Conservation (phyloP, 2,888 invertebrate species). For the Lepas anatifera region DNA sequence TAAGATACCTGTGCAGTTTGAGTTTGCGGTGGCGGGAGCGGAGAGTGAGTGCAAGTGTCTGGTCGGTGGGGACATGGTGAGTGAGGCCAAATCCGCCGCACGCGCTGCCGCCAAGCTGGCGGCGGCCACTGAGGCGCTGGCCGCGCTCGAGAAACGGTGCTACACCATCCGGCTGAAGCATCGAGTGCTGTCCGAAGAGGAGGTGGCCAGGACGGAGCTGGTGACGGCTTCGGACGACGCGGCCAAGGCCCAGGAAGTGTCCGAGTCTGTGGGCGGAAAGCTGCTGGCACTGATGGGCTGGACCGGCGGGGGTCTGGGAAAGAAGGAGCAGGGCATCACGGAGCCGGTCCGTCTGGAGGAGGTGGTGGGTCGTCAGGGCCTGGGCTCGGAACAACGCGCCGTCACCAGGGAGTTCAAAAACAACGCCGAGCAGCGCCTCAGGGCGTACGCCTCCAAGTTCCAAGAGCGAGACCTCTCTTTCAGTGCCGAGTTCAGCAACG, state of each 20-base stretch:
- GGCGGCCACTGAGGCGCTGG: not conserved
- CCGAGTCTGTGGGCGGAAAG: slow-evolving; percentile 42
- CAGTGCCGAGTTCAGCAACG: slow-evolving; percentile 34
- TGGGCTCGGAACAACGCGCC: slow-evolving; percentile 10
- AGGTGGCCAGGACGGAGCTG: slow-evolving; percentile 4
- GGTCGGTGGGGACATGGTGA: not conserved
- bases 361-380: slow-evolving; percentile 28
- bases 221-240: not conserved
- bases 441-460: slow-evolving; percentile 31
- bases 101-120: not conserved
- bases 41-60: not conserved
- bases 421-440: slow-evolving; percentile 30
- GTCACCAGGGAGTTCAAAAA: slow-evolving; percentile 28
- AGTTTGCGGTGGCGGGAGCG: not conserved
- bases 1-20: not conserved
- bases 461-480: slow-evolving; percentile 35
- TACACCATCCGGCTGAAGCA: slow-evolving; percentile 17
- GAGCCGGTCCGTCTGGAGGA: slow-evolving; percentile 43
- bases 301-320: slow-evolving; percentile 56
- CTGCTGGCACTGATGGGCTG: slow-evolving; percentile 59
- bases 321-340: slow-evolving; percentile 46
- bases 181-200: not conserved
- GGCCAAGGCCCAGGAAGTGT: slow-evolving; percentile 20
- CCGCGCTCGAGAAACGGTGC: not conserved
- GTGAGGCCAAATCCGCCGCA: not conserved